These are phyloP conservation scores for Cranoglanis bouderius DNA, from an alignment of 2,113 vertebrate species.

Conservation along the genomic window DNA sequence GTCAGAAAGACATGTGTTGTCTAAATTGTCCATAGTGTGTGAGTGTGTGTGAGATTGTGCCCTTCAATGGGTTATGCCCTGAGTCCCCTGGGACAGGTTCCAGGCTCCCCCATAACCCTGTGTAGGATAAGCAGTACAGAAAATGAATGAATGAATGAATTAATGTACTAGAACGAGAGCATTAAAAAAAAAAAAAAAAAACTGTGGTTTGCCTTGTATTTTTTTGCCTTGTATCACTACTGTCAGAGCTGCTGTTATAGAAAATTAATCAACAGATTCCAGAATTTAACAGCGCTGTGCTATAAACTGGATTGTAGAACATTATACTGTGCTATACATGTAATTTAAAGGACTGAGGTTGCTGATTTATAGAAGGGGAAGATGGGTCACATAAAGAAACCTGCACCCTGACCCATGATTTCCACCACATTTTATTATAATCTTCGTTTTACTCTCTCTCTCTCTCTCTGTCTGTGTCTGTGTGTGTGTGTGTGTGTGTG, in stretches of 20 bases:
- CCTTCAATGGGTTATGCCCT: too few species aligned
- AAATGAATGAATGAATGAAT: too few species aligned
- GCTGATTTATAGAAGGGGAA: conserved; percentile 38
- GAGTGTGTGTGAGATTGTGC: too few species aligned
- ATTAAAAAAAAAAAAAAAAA: too few species aligned
- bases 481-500: background rate
- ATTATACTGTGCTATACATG: conserved; percentile 27
- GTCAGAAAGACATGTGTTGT: too few species aligned
- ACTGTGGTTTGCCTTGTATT: background rate
- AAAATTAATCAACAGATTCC: background rate
- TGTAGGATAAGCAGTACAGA: too few species aligned
- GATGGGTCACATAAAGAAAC: conserved; percentile 41
- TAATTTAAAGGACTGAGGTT: conserved; percentile 28
- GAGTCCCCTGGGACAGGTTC: too few species aligned
- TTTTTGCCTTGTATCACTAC: too few species aligned
- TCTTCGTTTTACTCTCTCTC: background rate
- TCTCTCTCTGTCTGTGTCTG: too few species aligned
- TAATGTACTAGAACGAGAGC: background rate
- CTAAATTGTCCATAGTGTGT: too few species aligned
- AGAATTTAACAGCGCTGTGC: background rate
- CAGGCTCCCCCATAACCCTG: too few species aligned
- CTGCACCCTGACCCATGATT: conserved; percentile 31
- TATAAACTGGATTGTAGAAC: conserved; percentile 35
- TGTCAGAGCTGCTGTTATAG: background rate
- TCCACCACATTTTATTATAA: conserved; percentile 21